These are phyloP conservation scores for Forbesichthys agassizii DNA, from an alignment of 2,113 vertebrate species.

Conservation along the genomic window DNA sequence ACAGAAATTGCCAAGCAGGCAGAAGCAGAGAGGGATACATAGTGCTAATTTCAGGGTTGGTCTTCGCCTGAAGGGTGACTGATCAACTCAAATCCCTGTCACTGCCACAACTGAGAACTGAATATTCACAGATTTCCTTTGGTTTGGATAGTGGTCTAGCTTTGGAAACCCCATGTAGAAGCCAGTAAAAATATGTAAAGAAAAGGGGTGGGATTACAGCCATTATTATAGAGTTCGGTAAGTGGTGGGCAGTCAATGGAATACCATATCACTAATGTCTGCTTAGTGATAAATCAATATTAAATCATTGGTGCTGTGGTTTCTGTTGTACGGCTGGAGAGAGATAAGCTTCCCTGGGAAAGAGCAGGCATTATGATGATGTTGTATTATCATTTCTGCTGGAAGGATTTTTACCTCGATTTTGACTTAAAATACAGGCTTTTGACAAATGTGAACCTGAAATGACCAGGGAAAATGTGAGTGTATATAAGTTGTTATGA, in stretches of 20 bases:
- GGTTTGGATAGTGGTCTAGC: slow-evolving; percentile 39
- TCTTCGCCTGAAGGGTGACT: slow-evolving; percentile 18
- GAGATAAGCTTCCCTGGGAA: neutral
- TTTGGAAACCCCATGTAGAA: slow-evolving; percentile 46
- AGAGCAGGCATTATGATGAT: too few species aligned
- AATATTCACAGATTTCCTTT: slow-evolving; percentile 37
- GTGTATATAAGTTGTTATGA: too few species aligned
- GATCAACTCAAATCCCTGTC: slow-evolving; percentile 34
- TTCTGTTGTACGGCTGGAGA: slow-evolving; percentile 19
- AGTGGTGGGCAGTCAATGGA: slow-evolving; percentile 24
- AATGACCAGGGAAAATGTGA: too few species aligned
- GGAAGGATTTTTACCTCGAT: too few species aligned
- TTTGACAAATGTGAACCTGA: slow-evolving; percentile 26
- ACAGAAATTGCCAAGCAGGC: slow-evolving; percentile 47
- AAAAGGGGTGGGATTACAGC: slow-evolving; percentile 30
- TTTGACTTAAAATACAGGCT: neutral
- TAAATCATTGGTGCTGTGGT: slow-evolving; percentile 18
- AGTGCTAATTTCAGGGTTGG: slow-evolving; percentile 59
- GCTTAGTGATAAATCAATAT: slow-evolving; percentile 21
- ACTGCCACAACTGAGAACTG: slow-evolving; percentile 56
- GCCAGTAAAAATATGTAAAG: slow-evolving; percentile 23
- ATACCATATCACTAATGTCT: slow-evolving; percentile 16
- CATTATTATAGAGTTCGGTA: slow-evolving; percentile 49
- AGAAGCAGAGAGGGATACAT: slow-evolving; percentile 38
- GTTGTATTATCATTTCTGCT: too few species aligned